Evolutionary conservation across 2,113 vertebrate genomes (phyloP).

Genomic region (Antigone vipio): DNA sequence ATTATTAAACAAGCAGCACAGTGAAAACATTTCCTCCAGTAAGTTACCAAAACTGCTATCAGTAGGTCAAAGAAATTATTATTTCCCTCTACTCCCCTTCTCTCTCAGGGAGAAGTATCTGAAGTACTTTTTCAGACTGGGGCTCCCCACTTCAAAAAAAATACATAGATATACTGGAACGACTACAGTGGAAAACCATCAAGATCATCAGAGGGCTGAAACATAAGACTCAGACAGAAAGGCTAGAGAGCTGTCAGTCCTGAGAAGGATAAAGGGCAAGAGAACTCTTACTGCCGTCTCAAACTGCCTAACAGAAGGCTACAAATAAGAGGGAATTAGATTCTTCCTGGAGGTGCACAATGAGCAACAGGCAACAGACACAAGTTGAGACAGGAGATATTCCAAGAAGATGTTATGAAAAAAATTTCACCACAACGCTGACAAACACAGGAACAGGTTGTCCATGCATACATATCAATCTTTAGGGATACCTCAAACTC

Average conservation of each 20-base stretch:
- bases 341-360: not conserved
- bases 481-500: not conserved
- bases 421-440: not conserved
- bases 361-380: not conserved
- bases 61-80: not conserved
- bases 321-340: not conserved
- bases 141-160: not conserved
- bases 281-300: not conserved
- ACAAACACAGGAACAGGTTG: not conserved
- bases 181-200: not conserved
- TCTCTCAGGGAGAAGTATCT: not conserved
- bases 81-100: not conserved
- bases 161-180: not conserved
- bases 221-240: not conserved
- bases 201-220: not conserved
- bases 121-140: not conserved
- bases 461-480: not conserved
- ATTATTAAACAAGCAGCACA: not conserved
- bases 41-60: not conserved
- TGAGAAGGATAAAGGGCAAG: not conserved
- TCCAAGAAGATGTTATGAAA: not conserved
- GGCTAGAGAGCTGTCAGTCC: not conserved
- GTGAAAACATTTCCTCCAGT: not conserved
- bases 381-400: not conserved
- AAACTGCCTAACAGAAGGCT: not conserved